Percentiles rank a stretch among this genome's conserved stretches.
Conservation (phyloP, 2,797 vertebrate species). For the Acrossocheilus fasciatus region DNA sequence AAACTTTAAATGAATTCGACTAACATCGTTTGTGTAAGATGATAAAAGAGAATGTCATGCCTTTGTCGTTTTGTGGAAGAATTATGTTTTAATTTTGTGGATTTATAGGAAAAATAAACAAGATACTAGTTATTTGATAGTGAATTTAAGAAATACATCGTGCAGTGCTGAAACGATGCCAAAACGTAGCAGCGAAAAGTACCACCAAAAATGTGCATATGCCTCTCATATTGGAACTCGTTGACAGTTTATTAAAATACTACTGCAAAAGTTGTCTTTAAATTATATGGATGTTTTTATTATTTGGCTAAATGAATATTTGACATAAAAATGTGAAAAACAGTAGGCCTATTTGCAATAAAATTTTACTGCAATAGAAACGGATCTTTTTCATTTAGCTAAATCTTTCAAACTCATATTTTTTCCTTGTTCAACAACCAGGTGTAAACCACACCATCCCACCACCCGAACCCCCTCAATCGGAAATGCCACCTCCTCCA, state of each 20-base stretch:
- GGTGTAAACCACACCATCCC: constrained; percentile 71
- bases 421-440: constrained; percentile 45
- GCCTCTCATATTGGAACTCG: not conserved
- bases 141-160: not conserved
- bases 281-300: not conserved
- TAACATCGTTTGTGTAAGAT: not conserved
- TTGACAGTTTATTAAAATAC: not conserved
- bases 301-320: not conserved
- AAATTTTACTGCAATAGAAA: not conserved
- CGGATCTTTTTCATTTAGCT: not conserved
- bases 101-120: not conserved
- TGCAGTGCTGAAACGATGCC: not conserved
- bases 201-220: not conserved
- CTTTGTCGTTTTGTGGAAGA: not conserved
- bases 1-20: not conserved
- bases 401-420: not conserved
- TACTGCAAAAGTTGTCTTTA: not conserved
- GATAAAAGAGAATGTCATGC: not conserved
- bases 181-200: not conserved
- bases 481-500: constrained; percentile 16
- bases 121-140: not conserved
- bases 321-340: not conserved
- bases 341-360: not conserved
- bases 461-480: constrained; percentile 71
- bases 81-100: not conserved